A percentile compares a stretch with the other conserved stretches of the same genome.
These are phyloP conservation scores for Keiferia lycopersicella DNA, from an alignment of 2,888 invertebrate genomes.

Conservation along the genomic window DNA sequence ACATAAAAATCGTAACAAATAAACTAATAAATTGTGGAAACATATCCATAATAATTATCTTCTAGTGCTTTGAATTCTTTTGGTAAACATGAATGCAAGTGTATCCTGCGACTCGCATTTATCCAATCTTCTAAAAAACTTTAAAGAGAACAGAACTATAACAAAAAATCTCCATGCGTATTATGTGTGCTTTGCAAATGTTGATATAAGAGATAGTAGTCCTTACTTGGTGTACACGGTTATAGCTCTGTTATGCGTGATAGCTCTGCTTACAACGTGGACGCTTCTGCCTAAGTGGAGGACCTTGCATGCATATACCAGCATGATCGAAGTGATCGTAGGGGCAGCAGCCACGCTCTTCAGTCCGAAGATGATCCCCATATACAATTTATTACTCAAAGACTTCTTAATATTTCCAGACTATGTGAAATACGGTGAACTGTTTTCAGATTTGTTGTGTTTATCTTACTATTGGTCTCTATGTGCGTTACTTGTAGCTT, in stretches of 20 bases:
- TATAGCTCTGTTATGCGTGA: not conserved
- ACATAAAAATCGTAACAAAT: no score
- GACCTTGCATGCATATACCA: not conserved
- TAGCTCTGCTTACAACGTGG: not conserved
- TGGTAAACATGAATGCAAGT: not conserved
- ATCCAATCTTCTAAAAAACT: not conserved
- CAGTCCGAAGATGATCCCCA: not conserved
- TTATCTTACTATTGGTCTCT: not conserved
- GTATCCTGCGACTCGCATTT: not conserved
- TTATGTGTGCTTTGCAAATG: not conserved
- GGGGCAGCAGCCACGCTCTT: not conserved
- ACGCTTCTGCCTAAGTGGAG: not conserved
- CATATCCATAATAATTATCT: no score
- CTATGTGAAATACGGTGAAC: not conserved
- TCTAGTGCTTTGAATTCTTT: not conserved
- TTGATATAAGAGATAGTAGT: not conserved
- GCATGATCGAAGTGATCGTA: not conserved
- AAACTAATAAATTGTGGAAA: no score
- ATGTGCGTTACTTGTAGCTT: constrained; percentile 1
- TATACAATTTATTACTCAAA: not conserved
- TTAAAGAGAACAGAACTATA: not conserved
- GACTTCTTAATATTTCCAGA: not conserved
- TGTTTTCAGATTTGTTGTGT: not conserved
- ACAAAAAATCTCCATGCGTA: not conserved
- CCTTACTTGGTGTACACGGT: not conserved